Percentiles rank a stretch among this genome's conserved stretches.
These are phyloP conservation scores for Oncorhynchus gorbuscha DNA, from an alignment of 2,113 vertebrate genomes.

Conservation along the genomic window DNA sequence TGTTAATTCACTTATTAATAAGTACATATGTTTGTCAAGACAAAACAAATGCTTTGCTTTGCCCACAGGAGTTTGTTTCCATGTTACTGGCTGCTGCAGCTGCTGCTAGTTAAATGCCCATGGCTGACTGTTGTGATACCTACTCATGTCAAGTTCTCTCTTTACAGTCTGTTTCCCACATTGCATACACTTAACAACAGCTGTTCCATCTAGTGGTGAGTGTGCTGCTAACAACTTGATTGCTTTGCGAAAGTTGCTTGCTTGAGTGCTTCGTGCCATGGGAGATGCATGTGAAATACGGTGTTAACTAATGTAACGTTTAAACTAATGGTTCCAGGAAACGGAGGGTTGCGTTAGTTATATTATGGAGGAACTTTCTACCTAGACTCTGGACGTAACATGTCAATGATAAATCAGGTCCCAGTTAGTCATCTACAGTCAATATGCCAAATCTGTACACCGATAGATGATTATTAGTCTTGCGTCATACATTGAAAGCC, in stretches of 20 bases:
- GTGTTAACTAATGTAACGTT: background rate
- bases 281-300: constrained; percentile 3
- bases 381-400: too few relatives aligned
- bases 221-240: constrained; percentile 68
- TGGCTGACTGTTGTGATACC: constrained; percentile 15
- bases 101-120: background rate
- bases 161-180: constrained; percentile 75
- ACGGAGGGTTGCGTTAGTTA: too few relatives aligned
- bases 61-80: background rate
- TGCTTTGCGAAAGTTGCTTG: constrained; percentile 14
- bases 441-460: too few relatives aligned
- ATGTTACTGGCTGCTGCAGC: constrained; percentile 1
- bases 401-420: too few relatives aligned
- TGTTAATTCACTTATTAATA: background rate
- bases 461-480: too few relatives aligned
- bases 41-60: background rate
- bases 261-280: background rate
- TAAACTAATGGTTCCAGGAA: background rate
- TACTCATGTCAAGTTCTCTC: constrained; percentile 64
- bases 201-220: constrained; percentile 76
- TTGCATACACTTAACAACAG: constrained; percentile 70
- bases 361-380: background rate
- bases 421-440: too few relatives aligned
- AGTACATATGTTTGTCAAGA: background rate
- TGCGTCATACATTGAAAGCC: too few relatives aligned